Conservation (phyloP, 1,140 invertebrate genomes). For the Dendrolimus punctatus region DNA sequence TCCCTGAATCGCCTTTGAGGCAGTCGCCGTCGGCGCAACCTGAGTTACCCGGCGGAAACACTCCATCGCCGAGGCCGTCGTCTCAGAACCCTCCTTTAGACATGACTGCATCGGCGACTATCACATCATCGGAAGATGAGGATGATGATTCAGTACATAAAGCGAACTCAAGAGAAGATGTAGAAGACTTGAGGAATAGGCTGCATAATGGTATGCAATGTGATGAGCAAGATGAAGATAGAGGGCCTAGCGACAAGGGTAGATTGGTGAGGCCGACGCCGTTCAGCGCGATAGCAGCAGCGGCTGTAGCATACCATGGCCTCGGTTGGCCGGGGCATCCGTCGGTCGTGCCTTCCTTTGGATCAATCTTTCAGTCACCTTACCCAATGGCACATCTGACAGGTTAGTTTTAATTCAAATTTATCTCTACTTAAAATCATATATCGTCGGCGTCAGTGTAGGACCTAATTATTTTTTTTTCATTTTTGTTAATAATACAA, state of each 20-base stretch:
- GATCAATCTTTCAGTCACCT: slow-evolving; percentile 72
- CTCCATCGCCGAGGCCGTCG: slow-evolving; percentile 39
- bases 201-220: slow-evolving; percentile 25
- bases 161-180: slow-evolving; percentile 79
- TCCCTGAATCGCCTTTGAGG: slow-evolving; percentile 60
- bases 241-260: slow-evolving; percentile 50
- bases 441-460: too few species aligned
- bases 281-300: slow-evolving; percentile 77
- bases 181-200: slow-evolving; percentile 77
- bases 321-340: slow-evolving; percentile 70
- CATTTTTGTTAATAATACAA: too few species aligned
- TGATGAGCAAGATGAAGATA: slow-evolving; percentile 48
- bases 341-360: slow-evolving; percentile 59
- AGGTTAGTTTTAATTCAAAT: slow-evolving; percentile 53
- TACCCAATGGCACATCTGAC: slow-evolving; percentile 76
- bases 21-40: slow-evolving; percentile 61
- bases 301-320: slow-evolving; percentile 74
- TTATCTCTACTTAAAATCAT: neutral
- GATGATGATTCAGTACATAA: slow-evolving; percentile 76
- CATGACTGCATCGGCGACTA: slow-evolving; percentile 45
- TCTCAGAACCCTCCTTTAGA: slow-evolving; percentile 56
- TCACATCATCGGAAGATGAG: slow-evolving; percentile 74
- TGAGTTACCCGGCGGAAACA: slow-evolving; percentile 58
- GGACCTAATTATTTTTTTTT: too few species aligned
- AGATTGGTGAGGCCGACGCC: slow-evolving; percentile 77